A percentile compares a stretch with the other conserved stretches of the same genome.
phyloP scores from a whole-genome alignment of 1,140 invertebrate genomes.

The Drosophila sp. region DNA sequence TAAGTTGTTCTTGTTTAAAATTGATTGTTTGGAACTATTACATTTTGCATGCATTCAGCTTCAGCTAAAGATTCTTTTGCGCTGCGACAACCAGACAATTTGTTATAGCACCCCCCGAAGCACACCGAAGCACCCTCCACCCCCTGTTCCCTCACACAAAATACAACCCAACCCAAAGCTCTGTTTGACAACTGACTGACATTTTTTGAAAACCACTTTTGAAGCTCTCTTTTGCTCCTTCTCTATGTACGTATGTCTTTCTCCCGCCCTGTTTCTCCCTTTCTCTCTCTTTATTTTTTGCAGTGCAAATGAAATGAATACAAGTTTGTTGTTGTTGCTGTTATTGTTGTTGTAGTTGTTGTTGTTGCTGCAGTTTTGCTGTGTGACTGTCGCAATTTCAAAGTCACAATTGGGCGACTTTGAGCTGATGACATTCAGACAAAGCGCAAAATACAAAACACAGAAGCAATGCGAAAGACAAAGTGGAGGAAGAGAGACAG shows the following conservation, averaged over 20 bases:
- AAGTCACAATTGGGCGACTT: conserved; percentile 53
- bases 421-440: conserved; percentile 50
- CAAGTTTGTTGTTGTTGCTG: conserved; percentile 20
- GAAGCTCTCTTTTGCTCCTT: not conserved
- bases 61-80: conserved; percentile 6
- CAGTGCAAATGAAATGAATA: too few species aligned
- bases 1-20: too few species aligned
- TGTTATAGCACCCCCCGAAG: conserved; percentile 14
- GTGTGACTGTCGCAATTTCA: conserved; percentile 52
- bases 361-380: conserved; percentile 40
- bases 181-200: conserved; percentile 29
- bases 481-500: not conserved
- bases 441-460: conserved; percentile 27
- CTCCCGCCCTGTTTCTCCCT: too few species aligned
- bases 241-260: not conserved
- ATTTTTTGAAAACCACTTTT: conserved; percentile 19
- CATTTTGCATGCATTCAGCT: conserved; percentile 73
- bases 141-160: not conserved
- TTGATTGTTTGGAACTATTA: too few species aligned
- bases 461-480: conserved; percentile 7
- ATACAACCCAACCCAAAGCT: conserved; percentile 6
- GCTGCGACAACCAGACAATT: conserved; percentile 24
- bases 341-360: conserved; percentile 14
- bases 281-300: too few species aligned
- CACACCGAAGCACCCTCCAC: conserved; percentile 24